phyloP scores from a whole-genome alignment of 2,113 vertebrate species.

The Syngnathus scovelli region DNA sequence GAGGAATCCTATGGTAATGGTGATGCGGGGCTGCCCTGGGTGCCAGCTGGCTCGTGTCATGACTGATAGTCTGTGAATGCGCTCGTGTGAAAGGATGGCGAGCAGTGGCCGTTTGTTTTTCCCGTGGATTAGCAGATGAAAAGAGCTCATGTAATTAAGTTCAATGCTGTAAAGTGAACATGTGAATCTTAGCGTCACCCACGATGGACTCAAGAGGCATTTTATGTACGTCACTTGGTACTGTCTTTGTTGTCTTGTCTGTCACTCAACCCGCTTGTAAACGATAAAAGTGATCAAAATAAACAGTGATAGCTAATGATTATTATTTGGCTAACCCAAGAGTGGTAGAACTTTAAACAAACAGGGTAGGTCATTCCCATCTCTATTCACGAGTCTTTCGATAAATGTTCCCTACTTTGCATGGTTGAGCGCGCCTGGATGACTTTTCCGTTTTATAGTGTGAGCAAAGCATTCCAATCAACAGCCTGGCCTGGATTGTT shows the following conservation, averaged over 20 bases:
- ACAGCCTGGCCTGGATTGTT: slow-evolving; percentile 7
- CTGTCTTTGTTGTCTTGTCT: too few relatives aligned
- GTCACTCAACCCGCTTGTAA: too few relatives aligned
- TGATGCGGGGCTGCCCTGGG: slow-evolving; percentile 44
- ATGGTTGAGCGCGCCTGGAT: slow-evolving; percentile 29
- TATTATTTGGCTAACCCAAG: too few relatives aligned
- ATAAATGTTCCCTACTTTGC: slow-evolving; percentile 19
- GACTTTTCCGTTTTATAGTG: slow-evolving; percentile 17
- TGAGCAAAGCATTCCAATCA: not conserved
- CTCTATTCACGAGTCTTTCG: not conserved
- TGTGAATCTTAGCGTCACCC: not conserved
- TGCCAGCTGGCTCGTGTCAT: slow-evolving; percentile 45
- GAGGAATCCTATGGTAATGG: slow-evolving; percentile 47
- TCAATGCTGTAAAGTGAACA: not conserved
- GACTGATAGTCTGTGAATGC: slow-evolving; percentile 29
- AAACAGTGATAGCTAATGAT: too few relatives aligned
- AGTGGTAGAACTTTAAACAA: too few relatives aligned
- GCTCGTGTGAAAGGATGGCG: not conserved
- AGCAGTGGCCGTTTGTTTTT: slow-evolving; percentile 11
- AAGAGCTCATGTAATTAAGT: slow-evolving; percentile 59
- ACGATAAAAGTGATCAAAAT: too few relatives aligned
- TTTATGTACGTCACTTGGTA: not conserved
- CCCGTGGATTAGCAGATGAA: slow-evolving; percentile 22
- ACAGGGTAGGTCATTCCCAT: too few relatives aligned
- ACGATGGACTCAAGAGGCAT: not conserved